Evolutionary conservation across 2,888 invertebrate genomes (phyloP).

Genomic region (Platycheirus rosarum): DNA sequence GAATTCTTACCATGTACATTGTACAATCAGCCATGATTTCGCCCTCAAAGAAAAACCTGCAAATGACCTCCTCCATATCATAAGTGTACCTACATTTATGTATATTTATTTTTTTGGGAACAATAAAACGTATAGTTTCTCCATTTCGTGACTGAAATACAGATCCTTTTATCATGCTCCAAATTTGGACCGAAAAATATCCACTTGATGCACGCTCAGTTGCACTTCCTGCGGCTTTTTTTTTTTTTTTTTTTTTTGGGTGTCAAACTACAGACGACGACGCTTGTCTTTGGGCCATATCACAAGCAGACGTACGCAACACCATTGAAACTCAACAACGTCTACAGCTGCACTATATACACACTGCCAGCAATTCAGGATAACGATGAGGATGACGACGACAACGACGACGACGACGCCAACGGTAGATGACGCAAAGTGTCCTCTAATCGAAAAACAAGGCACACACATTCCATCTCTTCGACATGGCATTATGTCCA

Average conservation of each 20-base stretch:
- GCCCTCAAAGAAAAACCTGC: constrained; percentile 5
- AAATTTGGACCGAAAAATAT: constrained; percentile 52
- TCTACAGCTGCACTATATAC: constrained; percentile 16
- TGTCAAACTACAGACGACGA: constrained; percentile 39
- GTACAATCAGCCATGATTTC: background rate
- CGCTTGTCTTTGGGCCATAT: constrained; percentile 35
- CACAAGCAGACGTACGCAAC: constrained; percentile 47
- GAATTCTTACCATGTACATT: constrained; percentile 14
- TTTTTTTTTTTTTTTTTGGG: no score
- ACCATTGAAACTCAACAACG: constrained; percentile 43
- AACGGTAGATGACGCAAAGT: constrained; percentile 37
- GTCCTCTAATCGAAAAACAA: constrained; percentile 64
- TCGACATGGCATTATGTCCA: constrained; percentile 39
- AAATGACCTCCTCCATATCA: constrained; percentile 35
- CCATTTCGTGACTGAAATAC: constrained; percentile 59
- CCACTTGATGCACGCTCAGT: constrained; percentile 60
- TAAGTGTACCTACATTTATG: constrained; percentile 24
- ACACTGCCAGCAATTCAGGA: constrained; percentile 16
- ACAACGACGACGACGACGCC: constrained; percentile 1
- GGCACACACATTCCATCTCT: constrained; percentile 37
- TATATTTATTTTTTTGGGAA: constrained; percentile 3
- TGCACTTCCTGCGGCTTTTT: constrained; percentile 42
- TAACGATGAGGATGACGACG: constrained; percentile 3
- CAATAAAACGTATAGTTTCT: constrained; percentile 31
- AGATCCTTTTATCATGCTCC: constrained; percentile 35